Percentiles rank a stretch among this genome's conserved stretches.
Conservation (phyloP, 2,888 invertebrate genomes). For the Chymomyza caudatula region DNA sequence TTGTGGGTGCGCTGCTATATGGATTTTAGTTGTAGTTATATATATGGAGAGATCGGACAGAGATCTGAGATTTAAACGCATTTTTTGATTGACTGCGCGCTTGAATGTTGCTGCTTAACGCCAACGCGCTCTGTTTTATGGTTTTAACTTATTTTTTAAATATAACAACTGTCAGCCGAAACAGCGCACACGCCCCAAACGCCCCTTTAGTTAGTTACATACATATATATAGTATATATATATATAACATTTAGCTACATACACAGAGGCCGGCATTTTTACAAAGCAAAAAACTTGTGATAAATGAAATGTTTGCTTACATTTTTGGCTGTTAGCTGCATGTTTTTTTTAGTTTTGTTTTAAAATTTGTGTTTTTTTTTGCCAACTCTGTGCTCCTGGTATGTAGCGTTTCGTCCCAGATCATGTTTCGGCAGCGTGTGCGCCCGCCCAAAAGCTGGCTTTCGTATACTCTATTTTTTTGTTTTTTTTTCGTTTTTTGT, state of each 20-base stretch:
- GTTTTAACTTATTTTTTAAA: conserved; percentile 18
- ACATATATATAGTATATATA: conserved; percentile 23
- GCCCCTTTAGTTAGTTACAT: neutral
- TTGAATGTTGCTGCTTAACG: too few species aligned
- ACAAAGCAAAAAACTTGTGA: conserved; percentile 52
- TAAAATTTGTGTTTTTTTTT: conserved; percentile 25
- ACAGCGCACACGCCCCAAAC: conserved; percentile 27
- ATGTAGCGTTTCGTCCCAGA: neutral
- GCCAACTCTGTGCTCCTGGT: conserved; percentile 22
- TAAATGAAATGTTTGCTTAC: conserved; percentile 44
- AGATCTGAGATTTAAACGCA: conserved; percentile 63
- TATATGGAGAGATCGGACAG: too few species aligned
- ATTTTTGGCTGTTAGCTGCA: neutral
- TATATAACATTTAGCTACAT: conserved; percentile 11
- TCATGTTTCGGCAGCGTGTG: neutral
- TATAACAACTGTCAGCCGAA: conserved; percentile 9
- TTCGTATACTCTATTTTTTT: neutral
- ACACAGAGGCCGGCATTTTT: conserved; percentile 39
- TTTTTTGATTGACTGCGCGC: conserved; percentile 48
- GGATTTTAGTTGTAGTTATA: conserved; percentile 38
- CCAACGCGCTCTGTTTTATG: too few species aligned
- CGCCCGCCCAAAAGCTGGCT: too few species aligned
- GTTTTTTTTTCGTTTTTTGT: conserved; percentile 6
- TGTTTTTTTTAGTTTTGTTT: neutral
- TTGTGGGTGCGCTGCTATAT: conserved; percentile 48